Evolutionary conservation across 2,113 vertebrate species (phyloP).

Genomic region (Dinomys branickii): DNA sequence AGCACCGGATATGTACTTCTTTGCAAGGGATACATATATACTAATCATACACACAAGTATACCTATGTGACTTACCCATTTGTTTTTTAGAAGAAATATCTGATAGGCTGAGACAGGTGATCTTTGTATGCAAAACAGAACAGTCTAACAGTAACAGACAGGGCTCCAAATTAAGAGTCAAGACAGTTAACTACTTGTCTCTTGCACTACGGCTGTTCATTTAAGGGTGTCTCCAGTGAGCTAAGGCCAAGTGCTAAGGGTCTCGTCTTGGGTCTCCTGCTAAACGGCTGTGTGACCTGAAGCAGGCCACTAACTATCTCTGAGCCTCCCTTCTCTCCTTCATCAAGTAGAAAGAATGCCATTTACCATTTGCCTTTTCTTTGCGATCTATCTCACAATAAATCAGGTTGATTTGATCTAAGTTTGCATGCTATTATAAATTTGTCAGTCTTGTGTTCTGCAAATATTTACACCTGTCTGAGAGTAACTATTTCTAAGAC

Average conservation of each 20-base stretch:
- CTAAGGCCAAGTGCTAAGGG: background rate
- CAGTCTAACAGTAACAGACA: background rate
- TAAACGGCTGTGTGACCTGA: background rate
- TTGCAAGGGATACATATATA: constrained; percentile 3
- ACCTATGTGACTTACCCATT: background rate
- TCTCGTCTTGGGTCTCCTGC: background rate
- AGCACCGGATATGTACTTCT: constrained; percentile 72
- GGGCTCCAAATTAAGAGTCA: background rate
- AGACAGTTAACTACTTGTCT: background rate
- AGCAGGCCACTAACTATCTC: background rate
- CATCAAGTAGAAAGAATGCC: background rate
- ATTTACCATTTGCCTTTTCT: background rate
- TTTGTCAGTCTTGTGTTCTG: background rate
- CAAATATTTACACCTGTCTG: background rate
- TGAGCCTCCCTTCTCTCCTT: background rate
- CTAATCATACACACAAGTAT: background rate
- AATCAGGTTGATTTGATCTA: background rate
- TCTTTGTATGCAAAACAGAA: background rate
- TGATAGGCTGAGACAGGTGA: background rate
- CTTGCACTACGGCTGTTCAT: background rate
- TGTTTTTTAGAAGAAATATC: background rate
- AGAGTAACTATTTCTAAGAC: background rate
- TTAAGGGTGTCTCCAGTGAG: background rate
- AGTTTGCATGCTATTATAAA: background rate
- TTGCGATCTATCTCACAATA: background rate